Conservation (phyloP, 2,888 invertebrate genomes). For the Hesperia comma region DNA sequence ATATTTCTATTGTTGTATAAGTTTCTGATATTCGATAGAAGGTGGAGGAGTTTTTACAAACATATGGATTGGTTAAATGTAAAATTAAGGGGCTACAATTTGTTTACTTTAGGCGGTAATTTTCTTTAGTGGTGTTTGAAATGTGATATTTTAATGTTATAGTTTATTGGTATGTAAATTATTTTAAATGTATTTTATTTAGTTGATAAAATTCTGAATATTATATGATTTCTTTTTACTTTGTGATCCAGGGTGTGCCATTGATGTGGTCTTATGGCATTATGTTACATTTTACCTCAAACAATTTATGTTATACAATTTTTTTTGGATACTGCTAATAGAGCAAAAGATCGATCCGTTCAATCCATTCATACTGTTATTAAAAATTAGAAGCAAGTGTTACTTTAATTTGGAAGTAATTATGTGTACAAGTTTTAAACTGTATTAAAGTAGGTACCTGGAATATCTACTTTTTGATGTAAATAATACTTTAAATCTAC, state of each 20-base stretch:
- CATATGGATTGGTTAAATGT: neutral
- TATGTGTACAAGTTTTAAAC: neutral
- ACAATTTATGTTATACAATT: too few species aligned
- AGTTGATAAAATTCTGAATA: conserved; percentile 9
- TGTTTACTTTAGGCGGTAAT: conserved; percentile 43
- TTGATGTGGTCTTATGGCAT: neutral
- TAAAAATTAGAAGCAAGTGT: too few species aligned
- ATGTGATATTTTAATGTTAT: conserved; percentile 37
- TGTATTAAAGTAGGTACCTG: neutral
- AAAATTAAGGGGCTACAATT: neutral
- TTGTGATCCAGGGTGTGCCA: neutral
- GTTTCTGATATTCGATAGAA: too few species aligned
- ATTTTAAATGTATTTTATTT: conserved; percentile 14
- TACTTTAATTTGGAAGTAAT: too few species aligned
- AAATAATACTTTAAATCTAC: conserved; percentile 24
- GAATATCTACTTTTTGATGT: conserved; percentile 9
- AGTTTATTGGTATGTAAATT: conserved; percentile 15
- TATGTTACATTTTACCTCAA: too few species aligned
- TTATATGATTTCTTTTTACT: neutral
- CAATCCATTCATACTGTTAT: neutral
- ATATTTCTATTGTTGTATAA: too few species aligned
- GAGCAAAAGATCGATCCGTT: neutral
- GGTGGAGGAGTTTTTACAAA: too few species aligned
- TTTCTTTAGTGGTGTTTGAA: conserved; percentile 38
- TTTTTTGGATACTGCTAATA: too few species aligned